Evolutionary conservation across 92 coral and sea anemone species (phyloP), one percentile per base, ranked within the genome.

Genomic region (Epizoanthus ramosus): DNA sequence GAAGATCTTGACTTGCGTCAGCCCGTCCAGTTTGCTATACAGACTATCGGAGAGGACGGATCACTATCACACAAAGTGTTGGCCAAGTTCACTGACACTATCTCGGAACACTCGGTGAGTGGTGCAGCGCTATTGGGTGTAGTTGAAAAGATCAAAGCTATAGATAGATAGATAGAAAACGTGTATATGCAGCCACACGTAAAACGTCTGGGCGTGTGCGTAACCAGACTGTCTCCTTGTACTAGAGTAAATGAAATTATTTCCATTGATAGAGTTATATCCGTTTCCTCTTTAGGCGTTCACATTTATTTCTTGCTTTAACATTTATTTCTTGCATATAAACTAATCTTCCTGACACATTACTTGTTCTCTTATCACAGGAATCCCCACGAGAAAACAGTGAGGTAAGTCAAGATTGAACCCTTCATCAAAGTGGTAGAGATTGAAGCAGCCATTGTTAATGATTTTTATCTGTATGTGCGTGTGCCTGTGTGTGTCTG

Each of bases 11-110:
- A 96, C 59, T 92, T 94, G 24, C 87, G 88, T 3, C 80, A 86
- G 16, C 98, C 99, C 3, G 89, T 96, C 41, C 93, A 88, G 87
- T 92, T 96, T 58, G 79, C 92, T 53, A 90, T 96, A 22, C 91
- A 92, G 74, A 92, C 99, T 4, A 90, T 94, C 74, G 97, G 97
- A 52, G 92, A 90, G 33, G 92, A 92, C 72, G 95, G 97, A 16
- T 83, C 85, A 53, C 83, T 87, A 15, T 96, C 99, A 3, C 88
- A 70, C 50, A 80, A 91, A 28, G 90, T 92, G 25, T 80, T 89
- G 17, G 86, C 92, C 6, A 89, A 90, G 74, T 96, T 96, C 65
- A 90, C 86, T 28, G 93, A 96, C 87, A 91, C 94, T 17, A 88
- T 92, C 73, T 86, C 87, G 41, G 81, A 73, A 80, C 80, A 86